A percentile compares a stretch with the other conserved stretches of the same genome.
Evolutionary conservation across 2,797 vertebrate genomes (phyloP).

Genomic region (Poecilia picta): DNA sequence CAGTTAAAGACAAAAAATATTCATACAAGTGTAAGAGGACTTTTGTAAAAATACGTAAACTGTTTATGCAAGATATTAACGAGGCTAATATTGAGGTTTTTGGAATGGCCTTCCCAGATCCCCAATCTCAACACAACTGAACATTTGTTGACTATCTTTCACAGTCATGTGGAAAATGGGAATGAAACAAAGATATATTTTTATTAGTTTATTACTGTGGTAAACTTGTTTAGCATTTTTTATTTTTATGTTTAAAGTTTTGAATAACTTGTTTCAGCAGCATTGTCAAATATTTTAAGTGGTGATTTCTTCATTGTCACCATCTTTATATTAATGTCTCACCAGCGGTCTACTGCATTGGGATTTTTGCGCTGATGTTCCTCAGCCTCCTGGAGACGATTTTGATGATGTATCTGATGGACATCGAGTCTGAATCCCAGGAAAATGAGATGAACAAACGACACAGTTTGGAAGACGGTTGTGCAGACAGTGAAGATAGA

Average conservation of each 20-base stretch:
- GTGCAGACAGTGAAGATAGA: neutral
- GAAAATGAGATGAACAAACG: neutral
- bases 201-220: too few species aligned
- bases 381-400: conserved; percentile 82
- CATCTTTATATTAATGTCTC: neutral
- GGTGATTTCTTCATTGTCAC: neutral
- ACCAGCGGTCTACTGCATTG: conserved; percentile 80
- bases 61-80: neutral
- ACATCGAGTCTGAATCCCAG: conserved; percentile 49
- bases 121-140: neutral
- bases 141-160: neutral
- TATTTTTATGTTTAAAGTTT: neutral
- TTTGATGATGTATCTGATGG: conserved; percentile 75
- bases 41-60: neutral
- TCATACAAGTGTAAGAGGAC: neutral
- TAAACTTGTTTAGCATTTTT: too few species aligned
- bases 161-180: neutral
- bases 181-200: neutral
- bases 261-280: neutral
- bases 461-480: neutral
- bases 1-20: neutral
- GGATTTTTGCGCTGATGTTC: conserved; percentile 81
- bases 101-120: neutral
- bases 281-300: neutral
- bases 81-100: neutral